Evolutionary conservation across 1,140 invertebrate genomes (phyloP).

Genomic region (Drosophila pallidifrons): DNA sequence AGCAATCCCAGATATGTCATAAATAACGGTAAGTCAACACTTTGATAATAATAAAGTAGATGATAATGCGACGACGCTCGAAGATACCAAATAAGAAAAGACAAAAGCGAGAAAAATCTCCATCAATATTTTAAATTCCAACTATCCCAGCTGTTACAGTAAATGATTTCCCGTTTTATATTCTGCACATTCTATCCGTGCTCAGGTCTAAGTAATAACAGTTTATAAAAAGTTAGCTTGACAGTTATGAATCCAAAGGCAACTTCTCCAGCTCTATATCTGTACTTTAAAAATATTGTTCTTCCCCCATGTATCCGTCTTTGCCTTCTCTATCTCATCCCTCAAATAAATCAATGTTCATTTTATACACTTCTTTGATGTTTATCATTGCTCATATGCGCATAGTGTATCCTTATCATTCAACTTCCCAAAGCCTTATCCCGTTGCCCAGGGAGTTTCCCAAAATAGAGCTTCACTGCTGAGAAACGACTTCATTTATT

Average conservation of each 20-base stretch:
- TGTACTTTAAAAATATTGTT: slow-evolving; percentile 24
- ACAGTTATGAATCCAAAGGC: slow-evolving; percentile 28
- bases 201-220: not conserved
- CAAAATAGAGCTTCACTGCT: slow-evolving; percentile 7
- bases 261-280: slow-evolving; percentile 8
- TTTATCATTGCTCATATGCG: slow-evolving; percentile 28
- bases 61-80: not conserved
- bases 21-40: slow-evolving; percentile 89
- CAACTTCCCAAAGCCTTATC: not conserved
- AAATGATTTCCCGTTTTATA: no score
- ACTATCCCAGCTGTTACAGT: no score
- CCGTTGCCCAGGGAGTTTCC: slow-evolving; percentile 10
- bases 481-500: slow-evolving; percentile 70
- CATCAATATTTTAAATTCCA: no score
- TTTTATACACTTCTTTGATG: slow-evolving; percentile 33
- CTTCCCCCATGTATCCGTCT: not conserved
- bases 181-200: no score
- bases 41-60: not conserved
- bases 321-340: not conserved
- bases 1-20: slow-evolving; percentile 94
- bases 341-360: slow-evolving; percentile 17
- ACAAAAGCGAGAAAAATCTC: no score
- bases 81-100: not conserved
- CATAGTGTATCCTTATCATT: slow-evolving; percentile 15
- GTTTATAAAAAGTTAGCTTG: not conserved